Evolutionary conservation across 2,888 invertebrate species (phyloP).

Genomic region (Frankliniella intonsa): DNA sequence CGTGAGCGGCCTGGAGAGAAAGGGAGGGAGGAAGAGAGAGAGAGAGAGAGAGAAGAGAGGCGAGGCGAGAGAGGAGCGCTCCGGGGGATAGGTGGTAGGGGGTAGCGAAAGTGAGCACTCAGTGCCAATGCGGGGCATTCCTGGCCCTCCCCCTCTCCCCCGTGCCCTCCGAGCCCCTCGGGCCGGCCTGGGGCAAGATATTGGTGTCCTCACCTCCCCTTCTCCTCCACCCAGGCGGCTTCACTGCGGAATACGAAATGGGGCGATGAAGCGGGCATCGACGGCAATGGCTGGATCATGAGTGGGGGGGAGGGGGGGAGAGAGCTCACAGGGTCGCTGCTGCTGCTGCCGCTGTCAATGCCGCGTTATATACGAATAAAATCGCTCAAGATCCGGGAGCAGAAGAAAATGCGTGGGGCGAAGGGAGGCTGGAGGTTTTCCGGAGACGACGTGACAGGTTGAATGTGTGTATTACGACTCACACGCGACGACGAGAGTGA

Average conservation of each 20-base stretch:
- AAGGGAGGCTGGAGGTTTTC: too few relatives aligned
- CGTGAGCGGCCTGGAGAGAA: too few relatives aligned
- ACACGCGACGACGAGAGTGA: too few relatives aligned
- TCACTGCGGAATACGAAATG: constrained; percentile 22
- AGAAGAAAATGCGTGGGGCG: too few relatives aligned
- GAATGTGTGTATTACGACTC: too few relatives aligned
- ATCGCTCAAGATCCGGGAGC: too few relatives aligned
- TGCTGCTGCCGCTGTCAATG: too few relatives aligned
- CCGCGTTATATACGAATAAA: too few relatives aligned
- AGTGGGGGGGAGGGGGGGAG: neutral
- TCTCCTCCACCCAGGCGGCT: neutral
- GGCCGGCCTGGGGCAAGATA: neutral
- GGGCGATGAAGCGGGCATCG: constrained; percentile 21
- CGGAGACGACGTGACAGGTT: too few relatives aligned
- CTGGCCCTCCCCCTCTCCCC: neutral
- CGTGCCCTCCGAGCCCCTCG: neutral
- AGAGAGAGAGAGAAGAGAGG: too few relatives aligned
- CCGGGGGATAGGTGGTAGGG: neutral
- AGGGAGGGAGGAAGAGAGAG: too few relatives aligned
- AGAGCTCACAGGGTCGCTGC: neutral
- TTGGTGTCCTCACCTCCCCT: neutral
- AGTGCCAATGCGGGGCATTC: neutral
- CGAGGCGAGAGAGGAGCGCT: too few relatives aligned
- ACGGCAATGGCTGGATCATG: constrained; percentile 16
- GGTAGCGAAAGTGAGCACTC: constrained; percentile 10